Evolutionary conservation across 2,797 vertebrate genomes (phyloP).

Genomic region (Scolopax bukidnonensis): DNA sequence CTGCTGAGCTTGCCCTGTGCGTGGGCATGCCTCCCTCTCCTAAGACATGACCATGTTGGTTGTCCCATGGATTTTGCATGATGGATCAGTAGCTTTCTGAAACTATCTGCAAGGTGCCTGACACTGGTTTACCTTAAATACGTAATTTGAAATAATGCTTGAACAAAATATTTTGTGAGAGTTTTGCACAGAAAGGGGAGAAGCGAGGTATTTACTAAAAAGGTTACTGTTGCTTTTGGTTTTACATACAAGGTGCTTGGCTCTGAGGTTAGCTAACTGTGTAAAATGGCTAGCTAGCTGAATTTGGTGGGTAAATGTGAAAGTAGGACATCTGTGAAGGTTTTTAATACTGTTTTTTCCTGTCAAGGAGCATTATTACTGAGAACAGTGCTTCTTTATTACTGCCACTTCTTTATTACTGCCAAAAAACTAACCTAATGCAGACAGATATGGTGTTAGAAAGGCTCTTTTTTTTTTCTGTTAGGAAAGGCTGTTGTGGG

Average conservation of each 20-base stretch:
- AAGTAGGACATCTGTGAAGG: background rate
- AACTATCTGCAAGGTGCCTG: background rate
- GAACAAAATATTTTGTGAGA: background rate
- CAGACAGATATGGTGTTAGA: background rate
- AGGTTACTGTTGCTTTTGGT: background rate
- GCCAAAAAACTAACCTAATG: background rate
- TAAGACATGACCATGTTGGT: fast-evolving
- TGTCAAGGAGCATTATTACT: background rate
- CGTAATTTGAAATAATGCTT: background rate
- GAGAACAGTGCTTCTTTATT: background rate
- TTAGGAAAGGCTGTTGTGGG: background rate
- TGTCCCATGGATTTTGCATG: background rate
- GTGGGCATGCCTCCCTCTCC: background rate
- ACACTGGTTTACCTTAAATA: background rate
- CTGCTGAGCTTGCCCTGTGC: background rate
- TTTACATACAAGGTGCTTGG: background rate
- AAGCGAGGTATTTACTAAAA: background rate
- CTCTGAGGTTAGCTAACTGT: background rate
- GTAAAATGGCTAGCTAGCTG: background rate
- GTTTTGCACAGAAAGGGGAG: background rate
- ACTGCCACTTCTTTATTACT: background rate
- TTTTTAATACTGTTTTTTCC: background rate
- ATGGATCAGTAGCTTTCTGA: too few species aligned
- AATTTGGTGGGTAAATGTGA: background rate
- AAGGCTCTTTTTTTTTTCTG: background rate